Base-by-base conservation (phyloP, 2,113 vertebrate species). In the Heteronetta atricapilla region DNA sequence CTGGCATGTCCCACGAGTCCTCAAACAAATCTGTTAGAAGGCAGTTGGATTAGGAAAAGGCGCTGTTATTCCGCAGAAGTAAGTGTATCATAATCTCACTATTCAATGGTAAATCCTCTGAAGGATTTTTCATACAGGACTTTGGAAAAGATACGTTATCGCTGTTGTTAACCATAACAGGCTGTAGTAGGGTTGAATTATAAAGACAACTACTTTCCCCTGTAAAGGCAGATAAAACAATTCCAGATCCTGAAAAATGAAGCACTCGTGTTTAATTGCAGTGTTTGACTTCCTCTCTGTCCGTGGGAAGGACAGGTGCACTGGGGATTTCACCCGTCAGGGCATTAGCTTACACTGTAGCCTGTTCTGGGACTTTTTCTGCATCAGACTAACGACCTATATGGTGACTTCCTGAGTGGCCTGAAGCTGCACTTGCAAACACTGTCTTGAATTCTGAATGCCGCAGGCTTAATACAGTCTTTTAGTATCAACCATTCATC, bases 81-180 rank as follows among this genome's bases (percentile, higher is more conserved):
- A 87, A 92, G 5, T 29, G 40, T 74, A 50, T 73, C 40, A 33
- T 91, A 62, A 88, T 91, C 72, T 90, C 55, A 31, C 40, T 82
- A 50, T 86, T 88, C 86, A 82, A 69, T 74, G 31, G 22, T 77
- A 91, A 91, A 95, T 82, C 79, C 62, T 92, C 87, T 64, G 69
- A 73, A 87, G 74, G 77, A 36, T 76, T 87, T 90, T 73, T 94
- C 36, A 23, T 80, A 3, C 38, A 73, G 18, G 79, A 26, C 44
- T 94, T 87, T 66, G 77, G 73, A 87, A 89, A 26, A 82, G 66
- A 66, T 66, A 73, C 9, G 8, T 69, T 94, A 48, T 50, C 87
- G 19, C 34, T 90, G 1, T 73, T 92, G 36, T 87, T 89, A 90
- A 67, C 28, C 3, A 21, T 42, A 69, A 55, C n/a, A 84, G 64